Evolutionary conservation across 1,140 invertebrate genomes (phyloP).

Genomic region (Cyrtorhinus lividipennis): DNA sequence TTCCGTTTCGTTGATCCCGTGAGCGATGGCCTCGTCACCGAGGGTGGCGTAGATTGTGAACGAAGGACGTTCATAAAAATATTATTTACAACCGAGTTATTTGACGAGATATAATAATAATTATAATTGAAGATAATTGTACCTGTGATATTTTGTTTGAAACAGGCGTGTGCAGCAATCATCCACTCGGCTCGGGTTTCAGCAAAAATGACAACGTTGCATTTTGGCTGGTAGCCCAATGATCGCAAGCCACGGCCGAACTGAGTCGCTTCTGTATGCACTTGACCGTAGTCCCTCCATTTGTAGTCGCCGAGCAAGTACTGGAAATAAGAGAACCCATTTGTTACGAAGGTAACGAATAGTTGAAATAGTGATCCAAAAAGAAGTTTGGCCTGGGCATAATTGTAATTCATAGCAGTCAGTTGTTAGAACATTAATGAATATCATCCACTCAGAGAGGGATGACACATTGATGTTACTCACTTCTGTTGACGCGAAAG

Average conservation of each 20-base stretch:
- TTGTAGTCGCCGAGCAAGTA: conserved; percentile 86
- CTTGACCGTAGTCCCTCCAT: conserved; percentile 75
- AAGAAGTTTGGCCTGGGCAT: too few relatives aligned
- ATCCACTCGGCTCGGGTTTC: conserved; percentile 97
- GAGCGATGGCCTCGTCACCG: conserved; percentile 88
- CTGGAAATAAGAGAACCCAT: too few relatives aligned
- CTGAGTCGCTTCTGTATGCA: conserved; percentile 52
- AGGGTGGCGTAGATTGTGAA: conserved; percentile 95
- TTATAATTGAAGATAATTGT: conserved; percentile 18
- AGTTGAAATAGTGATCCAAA: too few relatives aligned
- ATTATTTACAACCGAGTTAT: not conserved
- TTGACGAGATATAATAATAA: conserved; percentile 11
- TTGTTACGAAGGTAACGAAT: too few relatives aligned
- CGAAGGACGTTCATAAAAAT: conserved; percentile 51
- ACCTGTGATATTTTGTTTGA: conserved; percentile 81
- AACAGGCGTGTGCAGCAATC: conserved; percentile 82
- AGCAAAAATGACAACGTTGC: conserved; percentile 84
- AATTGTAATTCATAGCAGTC: too few relatives aligned
- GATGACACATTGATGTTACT: too few relatives aligned
- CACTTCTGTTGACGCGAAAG: too few relatives aligned
- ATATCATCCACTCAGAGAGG: too few relatives aligned
- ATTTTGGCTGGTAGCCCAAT: conserved; percentile 43
- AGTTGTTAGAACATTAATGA: too few relatives aligned
- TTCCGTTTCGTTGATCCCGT: conserved; percentile 93
- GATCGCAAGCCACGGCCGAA: conserved; percentile 67